Evolutionary conservation across 37 sponge, comb jelly and placozoan genomes (phyloP).

Genomic region (Beroe forskalii): DNA sequence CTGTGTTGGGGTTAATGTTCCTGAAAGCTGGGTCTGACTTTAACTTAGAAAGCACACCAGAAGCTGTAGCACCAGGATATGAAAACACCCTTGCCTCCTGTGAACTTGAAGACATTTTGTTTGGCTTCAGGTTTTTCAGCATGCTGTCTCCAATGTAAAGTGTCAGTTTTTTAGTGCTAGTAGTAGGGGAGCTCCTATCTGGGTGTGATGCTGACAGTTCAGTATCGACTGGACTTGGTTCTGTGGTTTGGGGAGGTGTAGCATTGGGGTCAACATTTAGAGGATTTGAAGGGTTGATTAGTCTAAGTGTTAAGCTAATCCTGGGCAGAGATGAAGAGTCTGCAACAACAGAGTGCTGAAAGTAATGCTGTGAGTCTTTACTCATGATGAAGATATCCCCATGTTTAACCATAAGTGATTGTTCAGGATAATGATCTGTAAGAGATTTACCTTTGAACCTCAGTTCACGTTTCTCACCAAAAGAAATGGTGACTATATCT

Average conservation of each 20-base stretch:
- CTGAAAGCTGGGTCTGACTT: neutral
- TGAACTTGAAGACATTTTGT: too few species aligned
- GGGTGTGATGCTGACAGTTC: neutral
- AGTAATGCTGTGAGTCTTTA: neutral
- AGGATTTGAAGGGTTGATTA: too few species aligned
- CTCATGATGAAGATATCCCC: too few species aligned
- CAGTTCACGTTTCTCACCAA: neutral
- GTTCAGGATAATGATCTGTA: neutral
- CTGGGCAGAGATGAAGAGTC: neutral
- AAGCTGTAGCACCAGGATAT: too few species aligned
- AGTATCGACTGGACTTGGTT: neutral
- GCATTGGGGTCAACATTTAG: too few species aligned
- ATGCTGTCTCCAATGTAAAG: too few species aligned
- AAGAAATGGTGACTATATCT: too few species aligned
- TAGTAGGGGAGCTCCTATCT: neutral
- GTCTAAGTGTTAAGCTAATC: neutral
- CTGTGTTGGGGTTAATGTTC: too few species aligned
- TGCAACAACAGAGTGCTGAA: neutral
- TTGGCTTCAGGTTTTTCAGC: too few species aligned
- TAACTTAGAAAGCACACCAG: too few species aligned
- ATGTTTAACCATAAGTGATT: neutral
- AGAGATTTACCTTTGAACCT: too few species aligned
- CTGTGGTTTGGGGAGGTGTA: neutral
- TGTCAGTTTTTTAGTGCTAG: neutral
- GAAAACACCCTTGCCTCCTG: too few species aligned